Evolutionary conservation across 2,888 invertebrate genomes (phyloP), one percentile per base, ranked within the genome.

Genomic region (Cheilosia pagana): DNA sequence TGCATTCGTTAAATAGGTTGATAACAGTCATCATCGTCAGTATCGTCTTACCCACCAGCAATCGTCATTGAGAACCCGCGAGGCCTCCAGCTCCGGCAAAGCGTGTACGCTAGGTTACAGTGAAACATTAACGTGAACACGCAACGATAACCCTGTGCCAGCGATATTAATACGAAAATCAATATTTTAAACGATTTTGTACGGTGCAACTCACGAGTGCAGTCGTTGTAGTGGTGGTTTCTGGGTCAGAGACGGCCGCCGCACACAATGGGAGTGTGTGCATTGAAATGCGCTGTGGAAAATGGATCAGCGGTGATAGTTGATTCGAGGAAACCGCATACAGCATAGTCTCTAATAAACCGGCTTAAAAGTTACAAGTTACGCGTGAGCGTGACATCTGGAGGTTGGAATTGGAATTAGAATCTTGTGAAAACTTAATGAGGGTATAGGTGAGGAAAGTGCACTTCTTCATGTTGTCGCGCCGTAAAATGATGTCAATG

Each of bases 121-220:
- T 59, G 63, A 60, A 65, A 59, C 53, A 82, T 82, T 78, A 72
- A 67, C 72, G 72, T 72, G 67, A 70, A 55, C 55, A 55, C 55
- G 55, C 62, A 23, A 14, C 78, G 72, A 63, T 74, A 68, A 68
- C 78, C 68, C 78, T 74, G 78, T 50, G 62, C 67, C 39, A 43
- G 50, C 62, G 78, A 78, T 83, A 68, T 78, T 78, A 68, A 72
- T 83, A 55, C 67, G 25, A 78, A 81, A 81, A 83, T 78, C 82
- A 72, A 83, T 83, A 83, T 63, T 68, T 60, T n/a, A 60, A 62
- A 52, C 19, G 60, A 53, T 53, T n/a, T 31, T 35, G 45, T 21
- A 45, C 55, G 12, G 68, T 59, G 59, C 65, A 21, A 45, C 48
- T 45, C 55, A 50, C 48, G 68, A 23, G 35, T 60, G 65, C 60